Evolutionary conservation across 2,888 invertebrate species (phyloP), one percentile per base, ranked within the genome.

Genomic region (Cataglyphis rosenhaueri): DNA sequence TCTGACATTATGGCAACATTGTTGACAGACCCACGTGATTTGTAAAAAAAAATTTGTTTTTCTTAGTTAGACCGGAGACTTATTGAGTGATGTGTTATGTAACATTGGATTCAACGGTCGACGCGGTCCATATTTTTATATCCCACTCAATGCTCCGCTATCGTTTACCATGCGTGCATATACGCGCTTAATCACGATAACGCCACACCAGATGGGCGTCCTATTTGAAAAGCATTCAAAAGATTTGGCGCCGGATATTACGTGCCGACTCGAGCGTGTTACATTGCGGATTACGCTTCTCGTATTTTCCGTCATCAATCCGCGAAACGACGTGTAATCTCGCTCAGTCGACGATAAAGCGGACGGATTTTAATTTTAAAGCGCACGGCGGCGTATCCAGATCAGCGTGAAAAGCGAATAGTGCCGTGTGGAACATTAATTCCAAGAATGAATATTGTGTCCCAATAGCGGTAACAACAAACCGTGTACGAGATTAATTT

Each of bases 221-320:
- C 78, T 70, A 52, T 78, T 78, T 18, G 32, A 70, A 59, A 78
- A 78, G 32, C 32, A 21, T 57, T 52, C 10, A 12, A 32, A 32
- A 32, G 48, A 41, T 73, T 81, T 38, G 75, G 78, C 81, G 78
- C 44, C 74, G 81, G 48, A 78, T 61, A 62, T 75, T 81, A 75
- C 61, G 38, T 76, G 76, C 61, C 59, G 38, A 71, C 21, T 71
- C 78, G 44, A 61, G 76, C 55, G 59, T 66, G 32, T 70, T 57
- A 76, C 57, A 59, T 68, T n/a, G 57, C 35, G 70, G 44, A 78
- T 78, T 76, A 65, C 65, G 21, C 52, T 29, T 66, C 59, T 44
- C 59, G 41, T 68, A 78, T 35, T 78, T 78, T 78, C 41, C 57
- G 68, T 68, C 68, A 68, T 59, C 44, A 57, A 32, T 68, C 44